Evolutionary conservation across 2,797 vertebrate species (phyloP), one percentile per base, ranked within the genome.

Genomic region (Dendrocincla fuliginosa): DNA sequence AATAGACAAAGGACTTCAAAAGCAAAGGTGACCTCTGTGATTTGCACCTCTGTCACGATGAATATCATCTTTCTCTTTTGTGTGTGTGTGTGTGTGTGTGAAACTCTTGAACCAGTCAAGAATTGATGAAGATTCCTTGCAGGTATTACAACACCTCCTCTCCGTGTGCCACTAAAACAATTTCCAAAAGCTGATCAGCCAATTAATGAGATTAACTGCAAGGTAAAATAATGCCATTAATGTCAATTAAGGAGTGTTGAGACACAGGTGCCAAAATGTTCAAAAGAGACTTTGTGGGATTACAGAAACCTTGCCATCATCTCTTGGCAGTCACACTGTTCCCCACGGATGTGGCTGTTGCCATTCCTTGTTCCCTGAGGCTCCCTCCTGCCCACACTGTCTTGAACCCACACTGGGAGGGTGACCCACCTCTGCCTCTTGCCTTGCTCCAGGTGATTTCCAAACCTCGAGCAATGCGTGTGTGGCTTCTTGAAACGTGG

Each of bases 341-440:
- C 32, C 41, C 30, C 5, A 0, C 16, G 82, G 32, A 50, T 0
- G 0, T 18, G 70, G 46, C 16, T 61, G 30, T 13, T 63, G 9
- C 15, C 1, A 1, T 18, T 81, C 42, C 25, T 55, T 6, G 0
- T 24, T 33, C 28, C 25, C 15, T 8, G 47, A 71, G 4, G 18
- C 22, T 50, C 10, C 28, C 3, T 9, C 25, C 28, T 57, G 13
- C 27, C 22, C 0, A 0, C 4, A 4, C 12, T 57, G 23, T 15
- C n/a, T 39, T 4, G 4, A 73, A 2, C 55, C 33, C 50, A 10
- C 5, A 1, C 41, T 0, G n/a, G 0, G 0, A 60, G 55, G 13
- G 7, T 0, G 8, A 18, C 42, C 27, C 3, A 1, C n/a, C 0
- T 0, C 39, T 23, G 32, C 35, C 33, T 56, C 49, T 23, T 28